A percentile compares a stretch with the other conserved stretches of the same genome.
phyloP scores from a whole-genome alignment of 2,888 invertebrate species.

The Drosophila vallismaia region DNA sequence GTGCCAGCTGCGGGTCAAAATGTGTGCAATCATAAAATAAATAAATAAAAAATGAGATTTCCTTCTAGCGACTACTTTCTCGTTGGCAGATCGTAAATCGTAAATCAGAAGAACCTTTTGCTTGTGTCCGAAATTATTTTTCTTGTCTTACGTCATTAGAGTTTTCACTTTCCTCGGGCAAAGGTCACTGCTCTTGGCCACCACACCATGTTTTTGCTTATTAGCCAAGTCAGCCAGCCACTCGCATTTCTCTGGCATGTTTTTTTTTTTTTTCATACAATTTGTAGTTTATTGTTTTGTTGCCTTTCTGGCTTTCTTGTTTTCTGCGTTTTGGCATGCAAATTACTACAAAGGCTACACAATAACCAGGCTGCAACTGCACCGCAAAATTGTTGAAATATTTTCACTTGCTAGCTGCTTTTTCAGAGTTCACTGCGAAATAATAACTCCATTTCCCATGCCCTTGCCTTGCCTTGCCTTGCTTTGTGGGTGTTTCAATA shows the following conservation, averaged over 20 bases:
- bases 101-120: conserved; percentile 36
- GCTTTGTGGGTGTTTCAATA: conserved; percentile 18
- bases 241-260: conserved; percentile 59
- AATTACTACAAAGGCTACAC: conserved; percentile 60
- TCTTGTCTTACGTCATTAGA: conserved; percentile 3
- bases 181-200: conserved; percentile 68
- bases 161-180: conserved; percentile 65
- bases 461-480: conserved; percentile 28
- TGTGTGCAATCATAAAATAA: conserved; percentile 20
- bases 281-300: conserved; percentile 62
- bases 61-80: conserved; percentile 20
- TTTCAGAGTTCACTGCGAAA: conserved; percentile 38
- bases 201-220: conserved; percentile 46
- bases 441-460: conserved; percentile 65
- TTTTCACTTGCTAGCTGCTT: conserved; percentile 65
- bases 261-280: conserved; percentile 35
- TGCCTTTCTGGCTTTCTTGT: conserved; percentile 2
- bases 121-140: neutral
- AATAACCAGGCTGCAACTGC: conserved; percentile 39
- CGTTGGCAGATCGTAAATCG: conserved; percentile 16
- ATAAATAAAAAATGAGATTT: conserved; percentile 30
- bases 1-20: conserved; percentile 52
- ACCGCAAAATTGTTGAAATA: conserved; percentile 54
- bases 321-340: conserved; percentile 65
- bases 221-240: conserved; percentile 43